Percentiles rank a stretch among this genome's conserved stretches.
phyloP scores from a whole-genome alignment of 2,113 vertebrate genomes.

The Hassar affinis region DNA sequence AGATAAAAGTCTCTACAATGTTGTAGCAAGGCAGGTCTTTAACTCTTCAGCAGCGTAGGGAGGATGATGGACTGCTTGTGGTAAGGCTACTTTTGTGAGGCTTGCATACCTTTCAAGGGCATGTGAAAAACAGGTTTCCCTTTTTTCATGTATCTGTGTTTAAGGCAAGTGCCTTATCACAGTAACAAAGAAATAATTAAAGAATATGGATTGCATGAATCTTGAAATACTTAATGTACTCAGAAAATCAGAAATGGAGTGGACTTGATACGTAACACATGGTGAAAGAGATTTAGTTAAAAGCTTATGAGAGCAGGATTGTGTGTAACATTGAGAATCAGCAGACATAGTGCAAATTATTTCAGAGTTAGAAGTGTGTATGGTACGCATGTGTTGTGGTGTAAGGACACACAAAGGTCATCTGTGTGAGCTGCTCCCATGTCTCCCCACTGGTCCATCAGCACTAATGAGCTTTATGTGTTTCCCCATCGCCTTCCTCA shows the following conservation, averaged over 20 bases:
- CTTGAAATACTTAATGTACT: not conserved
- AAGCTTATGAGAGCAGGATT: not conserved
- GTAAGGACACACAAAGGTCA: slow-evolving; percentile 83
- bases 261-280: not conserved
- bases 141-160: slow-evolving; percentile 33
- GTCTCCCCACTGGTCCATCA: slow-evolving; percentile 85
- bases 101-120: slow-evolving; percentile 89
- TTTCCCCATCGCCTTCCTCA: slow-evolving; percentile 78
- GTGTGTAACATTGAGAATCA: not conserved
- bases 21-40: slow-evolving; percentile 87
- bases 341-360: not conserved
- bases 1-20: slow-evolving; percentile 95
- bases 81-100: slow-evolving; percentile 75
- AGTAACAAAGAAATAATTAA: not conserved
- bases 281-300: not conserved
- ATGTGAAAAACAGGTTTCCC: slow-evolving; percentile 60
- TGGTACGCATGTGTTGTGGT: slow-evolving; percentile 62
- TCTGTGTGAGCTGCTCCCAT: slow-evolving; percentile 72
- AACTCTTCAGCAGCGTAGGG: slow-evolving; percentile 75
- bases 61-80: slow-evolving; percentile 80
- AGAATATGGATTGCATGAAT: slow-evolving; percentile 1
- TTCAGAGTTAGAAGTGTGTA: slow-evolving; percentile 4
- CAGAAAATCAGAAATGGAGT: not conserved
- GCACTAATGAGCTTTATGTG: slow-evolving; percentile 88
- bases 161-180: not conserved